Conservation (phyloP, 1,140 invertebrate species). For the Aphis gossypii region DNA sequence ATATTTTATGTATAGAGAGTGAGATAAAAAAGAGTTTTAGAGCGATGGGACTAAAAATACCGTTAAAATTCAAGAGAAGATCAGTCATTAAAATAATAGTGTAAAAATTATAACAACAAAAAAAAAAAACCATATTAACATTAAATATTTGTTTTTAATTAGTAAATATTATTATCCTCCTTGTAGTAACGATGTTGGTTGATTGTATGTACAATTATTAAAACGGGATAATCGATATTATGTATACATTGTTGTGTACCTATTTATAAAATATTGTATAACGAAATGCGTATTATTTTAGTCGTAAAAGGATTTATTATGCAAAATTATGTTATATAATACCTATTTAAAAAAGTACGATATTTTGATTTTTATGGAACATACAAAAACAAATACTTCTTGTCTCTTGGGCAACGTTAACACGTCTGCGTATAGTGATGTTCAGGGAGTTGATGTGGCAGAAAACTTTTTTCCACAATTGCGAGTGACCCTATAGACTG, state of each 20-base stretch:
- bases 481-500: neutral
- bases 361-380: neutral
- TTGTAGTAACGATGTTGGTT: neutral
- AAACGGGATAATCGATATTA: neutral
- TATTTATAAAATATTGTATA: neutral
- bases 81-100: conserved; percentile 8
- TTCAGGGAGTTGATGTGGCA: neutral
- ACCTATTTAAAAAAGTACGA: neutral
- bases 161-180: neutral
- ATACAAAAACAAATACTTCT: neutral
- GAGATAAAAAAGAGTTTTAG: neutral
- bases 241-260: neutral
- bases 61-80: neutral
- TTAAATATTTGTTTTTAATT: conserved; percentile 11
- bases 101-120: neutral
- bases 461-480: neutral
- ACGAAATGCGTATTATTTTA: neutral
- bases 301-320: neutral
- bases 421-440: neutral
- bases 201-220: neutral
- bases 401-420: neutral
- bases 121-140: neutral
- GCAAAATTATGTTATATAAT: neutral
- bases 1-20: neutral
- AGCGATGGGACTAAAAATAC: neutral